These are phyloP conservation scores for Pseudolycoriella hygida DNA, from an alignment of 2,888 invertebrate species.

Conservation along the genomic window DNA sequence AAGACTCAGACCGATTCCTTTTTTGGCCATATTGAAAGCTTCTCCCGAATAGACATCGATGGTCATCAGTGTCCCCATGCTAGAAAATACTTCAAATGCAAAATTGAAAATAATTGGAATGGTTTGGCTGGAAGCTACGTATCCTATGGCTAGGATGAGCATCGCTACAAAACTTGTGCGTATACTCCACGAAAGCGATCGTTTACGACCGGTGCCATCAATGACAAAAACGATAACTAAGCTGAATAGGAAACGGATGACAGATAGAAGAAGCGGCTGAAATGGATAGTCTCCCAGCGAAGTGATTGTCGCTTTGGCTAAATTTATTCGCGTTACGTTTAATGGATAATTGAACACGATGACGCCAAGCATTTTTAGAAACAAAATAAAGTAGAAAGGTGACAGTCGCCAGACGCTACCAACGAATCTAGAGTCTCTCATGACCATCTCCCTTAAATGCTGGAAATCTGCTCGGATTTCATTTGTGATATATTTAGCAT, in stretches of 20 bases:
- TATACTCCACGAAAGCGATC: background rate
- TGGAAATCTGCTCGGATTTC: conserved; percentile 2
- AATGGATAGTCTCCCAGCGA: background rate
- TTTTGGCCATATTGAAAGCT: too few relatives aligned
- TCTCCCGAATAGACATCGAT: too few relatives aligned
- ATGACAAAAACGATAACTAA: background rate
- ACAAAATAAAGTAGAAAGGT: background rate
- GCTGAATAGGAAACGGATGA: background rate
- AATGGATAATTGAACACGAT: conserved; percentile 1
- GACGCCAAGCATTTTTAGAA: background rate
- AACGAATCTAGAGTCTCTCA: background rate
- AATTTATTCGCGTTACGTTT: background rate
- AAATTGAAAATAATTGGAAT: background rate
- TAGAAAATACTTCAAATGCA: too few relatives aligned
- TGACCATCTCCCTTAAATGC: background rate
- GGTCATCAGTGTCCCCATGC: too few relatives aligned
- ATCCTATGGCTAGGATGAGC: background rate
- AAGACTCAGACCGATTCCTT: too few relatives aligned
- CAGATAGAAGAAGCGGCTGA: background rate
- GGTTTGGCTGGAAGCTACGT: background rate
- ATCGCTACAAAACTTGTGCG: background rate
- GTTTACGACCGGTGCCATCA: background rate
- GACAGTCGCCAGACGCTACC: background rate
- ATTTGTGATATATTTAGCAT: background rate
- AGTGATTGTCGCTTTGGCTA: background rate